These are phyloP conservation scores for Dolichallabes microphthalmus DNA, from an alignment of 2,113 vertebrate genomes.

Conservation along the genomic window DNA sequence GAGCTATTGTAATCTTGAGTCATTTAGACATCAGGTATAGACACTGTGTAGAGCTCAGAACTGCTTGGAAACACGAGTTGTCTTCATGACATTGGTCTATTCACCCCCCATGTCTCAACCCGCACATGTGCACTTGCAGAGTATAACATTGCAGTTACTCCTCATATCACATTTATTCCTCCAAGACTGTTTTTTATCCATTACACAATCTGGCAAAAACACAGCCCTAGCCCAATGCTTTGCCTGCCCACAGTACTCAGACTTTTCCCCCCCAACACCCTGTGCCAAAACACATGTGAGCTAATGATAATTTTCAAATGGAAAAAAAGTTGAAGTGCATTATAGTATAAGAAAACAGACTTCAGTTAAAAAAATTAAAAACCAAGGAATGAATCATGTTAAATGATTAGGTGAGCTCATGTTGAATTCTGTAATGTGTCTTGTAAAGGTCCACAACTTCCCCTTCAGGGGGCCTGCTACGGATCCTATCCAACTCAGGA, in stretches of 20 bases:
- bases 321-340: slow-evolving; percentile 34
- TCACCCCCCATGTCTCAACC: slow-evolving; percentile 5
- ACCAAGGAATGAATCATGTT: slow-evolving; percentile 36
- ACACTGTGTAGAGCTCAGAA: neutral
- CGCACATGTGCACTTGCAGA: slow-evolving; percentile 2
- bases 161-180: slow-evolving; percentile 26
- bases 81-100: neutral
- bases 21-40: neutral
- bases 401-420: slow-evolving; percentile 53
- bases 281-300: slow-evolving; percentile 47
- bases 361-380: slow-evolving; percentile 22
- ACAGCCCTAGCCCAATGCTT: slow-evolving; percentile 26
- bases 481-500: slow-evolving; percentile 44
- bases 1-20: too few relatives aligned
- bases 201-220: slow-evolving; percentile 53
- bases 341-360: slow-evolving; percentile 44
- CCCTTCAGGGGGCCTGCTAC: slow-evolving; percentile 43
- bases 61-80: too few relatives aligned
- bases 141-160: slow-evolving; percentile 38
- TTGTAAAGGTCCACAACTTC: slow-evolving; percentile 34
- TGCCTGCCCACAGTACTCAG: slow-evolving; percentile 31
- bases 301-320: slow-evolving; percentile 40
- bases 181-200: slow-evolving; percentile 43
- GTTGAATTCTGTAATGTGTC: slow-evolving; percentile 37
- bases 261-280: slow-evolving; percentile 47